Evolutionary conservation across 1,140 invertebrate genomes (phyloP), one percentile per base, ranked within the genome.

Genomic region (Pristionchus pacificus): DNA sequence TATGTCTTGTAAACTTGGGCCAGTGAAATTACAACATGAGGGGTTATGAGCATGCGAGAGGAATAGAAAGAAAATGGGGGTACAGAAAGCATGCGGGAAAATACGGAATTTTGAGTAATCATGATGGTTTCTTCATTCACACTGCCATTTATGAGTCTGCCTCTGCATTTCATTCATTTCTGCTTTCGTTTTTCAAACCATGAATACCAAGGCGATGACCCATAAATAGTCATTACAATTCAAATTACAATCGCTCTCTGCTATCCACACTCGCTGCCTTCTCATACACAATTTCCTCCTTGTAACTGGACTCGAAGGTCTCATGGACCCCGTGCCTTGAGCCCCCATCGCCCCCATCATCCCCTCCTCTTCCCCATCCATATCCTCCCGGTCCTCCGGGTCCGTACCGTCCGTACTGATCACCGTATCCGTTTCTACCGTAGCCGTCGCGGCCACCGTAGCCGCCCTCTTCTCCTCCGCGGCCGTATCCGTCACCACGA

Each of bases 291-390:
- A 82, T 82, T 65, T 82, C 80, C 74, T 84, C 80, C 32, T 82
- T 83, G 63, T 78, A 84, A 28, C 70, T 71, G 60, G 80, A 80
- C 71, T 82, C 80, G 65, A 78, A 79, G n/a, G 81, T 79, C 49
- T 82, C 80, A 59, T 81, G 79, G 55, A 81, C 77, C 32, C 69
- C 69, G 58, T 75, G 74, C n/a, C 63, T 59, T 19, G 62, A 70
- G 24, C 65, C 38, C n/a, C n/a, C n/a, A n/a, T n/a, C n/a, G 33
- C 62, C 60, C 30, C 70, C 70, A 28, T 31, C 62, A 30, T 63
- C 61, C 29, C 68, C 63, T 6, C 60, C 64, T 27, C 59, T 66
- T 14, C 55, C 65, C 14, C 65, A 2, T 24, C 32, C 32, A n/a
- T 49, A 31, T 38, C 65, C 31, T 24, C 32, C 65, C n/a, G 65